Evolutionary conservation across 30 jellyfish, hydroid and myxozoan genomes (phyloP).

Genomic region (Aurelia aurita complex sp. Pacific): DNA sequence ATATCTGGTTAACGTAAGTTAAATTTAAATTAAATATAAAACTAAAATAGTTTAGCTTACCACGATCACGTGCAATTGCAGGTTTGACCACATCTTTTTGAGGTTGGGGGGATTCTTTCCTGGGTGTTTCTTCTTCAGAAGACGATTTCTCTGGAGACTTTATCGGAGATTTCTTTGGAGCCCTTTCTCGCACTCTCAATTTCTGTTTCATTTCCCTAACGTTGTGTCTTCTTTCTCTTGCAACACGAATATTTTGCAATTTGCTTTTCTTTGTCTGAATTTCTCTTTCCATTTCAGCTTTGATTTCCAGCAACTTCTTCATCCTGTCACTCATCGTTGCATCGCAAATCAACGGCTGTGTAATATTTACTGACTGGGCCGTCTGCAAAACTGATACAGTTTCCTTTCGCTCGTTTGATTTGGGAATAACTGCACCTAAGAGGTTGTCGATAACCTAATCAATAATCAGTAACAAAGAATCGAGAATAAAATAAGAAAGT

Average conservation of each 20-base stretch:
- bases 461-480: too few species aligned
- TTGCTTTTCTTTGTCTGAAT: conserved; percentile 25
- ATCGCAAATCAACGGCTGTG: too few species aligned
- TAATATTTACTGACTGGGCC: background rate
- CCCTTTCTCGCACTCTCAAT: conserved; percentile 27
- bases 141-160: background rate
- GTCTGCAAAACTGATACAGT: background rate
- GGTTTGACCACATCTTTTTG: too few species aligned
- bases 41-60: too few species aligned
- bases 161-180: background rate
- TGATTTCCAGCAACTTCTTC: conserved; percentile 56
- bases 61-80: too few species aligned
- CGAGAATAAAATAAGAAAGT: too few species aligned
- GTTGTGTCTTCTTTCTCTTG: conserved; percentile 54
- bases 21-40: too few species aligned
- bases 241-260: conserved; percentile 10
- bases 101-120: background rate
- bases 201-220: conserved; percentile 34
- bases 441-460: too few species aligned
- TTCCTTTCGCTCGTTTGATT: conserved; percentile 8
- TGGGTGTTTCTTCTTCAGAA: conserved; percentile 1
- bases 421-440: too few species aligned
- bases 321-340: conserved; percentile 4
- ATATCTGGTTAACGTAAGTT: too few species aligned
- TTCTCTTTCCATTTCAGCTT: conserved; percentile 63